Conservation (phyloP, 2,113 vertebrate genomes). For the Thamnaconus septentrionalis region DNA sequence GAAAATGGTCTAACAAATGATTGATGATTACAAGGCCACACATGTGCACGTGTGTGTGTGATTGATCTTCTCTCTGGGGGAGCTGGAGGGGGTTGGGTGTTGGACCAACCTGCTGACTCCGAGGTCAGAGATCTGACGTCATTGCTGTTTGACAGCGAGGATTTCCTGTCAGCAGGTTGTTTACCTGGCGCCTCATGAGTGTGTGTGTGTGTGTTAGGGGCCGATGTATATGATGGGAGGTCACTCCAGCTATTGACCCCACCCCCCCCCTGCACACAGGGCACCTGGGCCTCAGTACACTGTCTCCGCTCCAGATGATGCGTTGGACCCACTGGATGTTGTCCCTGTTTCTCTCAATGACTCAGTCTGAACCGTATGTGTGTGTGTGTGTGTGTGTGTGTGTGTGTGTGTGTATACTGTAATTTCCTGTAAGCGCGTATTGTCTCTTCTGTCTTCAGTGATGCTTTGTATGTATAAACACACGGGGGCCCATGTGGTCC, state of each 20-base stretch:
- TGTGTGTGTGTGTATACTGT: no score
- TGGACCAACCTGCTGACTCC: constrained; percentile 14
- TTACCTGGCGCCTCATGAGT: constrained; percentile 42
- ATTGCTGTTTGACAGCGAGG: constrained; percentile 53
- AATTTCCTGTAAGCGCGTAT: not conserved
- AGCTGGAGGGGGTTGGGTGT: constrained; percentile 4
- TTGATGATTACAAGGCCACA: no score
- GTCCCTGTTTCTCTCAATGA: not conserved
- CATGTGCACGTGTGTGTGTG: not conserved
- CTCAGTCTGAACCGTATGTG: constrained; percentile 3
- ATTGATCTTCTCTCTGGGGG: not conserved
- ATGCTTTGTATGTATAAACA: not conserved
- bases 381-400: no score
- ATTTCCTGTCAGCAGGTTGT: constrained; percentile 65
- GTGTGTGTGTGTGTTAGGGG: not conserved
- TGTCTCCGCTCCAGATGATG: constrained; percentile 4
- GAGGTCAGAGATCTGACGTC: constrained; percentile 51
- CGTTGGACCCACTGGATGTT: not conserved
- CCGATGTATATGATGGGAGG: no score
- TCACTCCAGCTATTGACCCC: no score
- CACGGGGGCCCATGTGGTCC: constrained; percentile 2
- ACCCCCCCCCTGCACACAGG: no score
- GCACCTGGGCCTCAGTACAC: not conserved
- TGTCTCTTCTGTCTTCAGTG: not conserved
- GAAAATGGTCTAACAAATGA: not conserved